Base-by-base conservation (phyloP, 2,797 vertebrate genomes). In the Heliangelus exortis region DNA sequence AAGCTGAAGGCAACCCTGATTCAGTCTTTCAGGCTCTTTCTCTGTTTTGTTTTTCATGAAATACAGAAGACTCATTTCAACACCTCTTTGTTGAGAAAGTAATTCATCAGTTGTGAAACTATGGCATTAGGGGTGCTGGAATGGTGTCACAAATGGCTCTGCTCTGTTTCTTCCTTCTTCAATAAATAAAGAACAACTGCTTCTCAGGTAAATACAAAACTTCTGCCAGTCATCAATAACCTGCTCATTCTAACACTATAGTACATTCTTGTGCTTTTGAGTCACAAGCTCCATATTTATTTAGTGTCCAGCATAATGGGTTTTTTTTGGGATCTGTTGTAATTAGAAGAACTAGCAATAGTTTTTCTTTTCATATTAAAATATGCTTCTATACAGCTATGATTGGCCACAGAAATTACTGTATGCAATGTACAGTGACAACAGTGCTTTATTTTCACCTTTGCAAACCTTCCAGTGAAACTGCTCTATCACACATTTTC, bases 141-240 rank as follows among this genome's bases (percentile, higher is more conserved):
- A 41, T 1, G 1, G 43, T 25, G 29, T 31, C 36, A n/a, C 1
- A 1, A 26, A 19, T 18, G 65, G 39, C 34, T 10, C 57, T 80
- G 33, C 50, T 71, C 67, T 51, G 31, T 65, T 66, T 92, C 41
- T 41, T 45, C 54, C n/a, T 81, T 13, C 50, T 81, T 41, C 59
- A 55, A 2, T 29, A 28, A 59, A 34, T 6, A 79, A 81, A 57
- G 58, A 81, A 29, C 28, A 79, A 51, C 47, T 55, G 22, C 45
- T 92, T 67, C n/a, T 53, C 79, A 74, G 80, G 33, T 53, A 72
- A 71, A 88, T 67, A 83, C 22, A 45, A 86, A 81, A 68, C 45
- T 77, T 68, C 57, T 68, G 50, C 59, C 39, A 54, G 53, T 69
- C 41, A 36, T 54, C 88, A 79, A 11, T 66, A 86, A 51, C 47